These are phyloP conservation scores for Capricornis sumatraensis DNA, from an alignment of 2,113 vertebrate genomes.

Conservation along the genomic window DNA sequence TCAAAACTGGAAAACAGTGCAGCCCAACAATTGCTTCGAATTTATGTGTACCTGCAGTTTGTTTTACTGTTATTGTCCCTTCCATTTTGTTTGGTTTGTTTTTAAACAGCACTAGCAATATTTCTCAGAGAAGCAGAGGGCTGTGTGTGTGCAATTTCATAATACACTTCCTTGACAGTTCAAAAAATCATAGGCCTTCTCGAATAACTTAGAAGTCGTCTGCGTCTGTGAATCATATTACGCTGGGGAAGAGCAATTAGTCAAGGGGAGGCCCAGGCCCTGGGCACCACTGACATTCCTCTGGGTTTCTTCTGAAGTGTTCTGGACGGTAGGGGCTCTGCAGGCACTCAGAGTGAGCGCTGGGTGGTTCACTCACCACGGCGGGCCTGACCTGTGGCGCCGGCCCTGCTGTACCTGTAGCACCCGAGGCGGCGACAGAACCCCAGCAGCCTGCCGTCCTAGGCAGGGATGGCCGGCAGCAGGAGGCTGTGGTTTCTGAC, in stretches of 20 bases:
- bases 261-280: not conserved
- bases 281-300: not conserved
- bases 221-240: not conserved
- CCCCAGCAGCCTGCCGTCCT: not conserved
- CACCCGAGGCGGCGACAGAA: not conserved
- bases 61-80: not conserved
- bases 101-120: conserved; percentile 22
- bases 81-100: conserved; percentile 15
- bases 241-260: not conserved
- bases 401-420: not conserved
- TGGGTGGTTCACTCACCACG: not conserved
- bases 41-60: not conserved
- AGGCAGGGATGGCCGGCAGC: no score
- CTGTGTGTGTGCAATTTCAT: not conserved
- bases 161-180: not conserved
- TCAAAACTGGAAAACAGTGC: not conserved
- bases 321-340: not conserved
- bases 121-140: conserved; percentile 21
- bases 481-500: not conserved
- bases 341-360: not conserved
- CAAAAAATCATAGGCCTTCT: not conserved
- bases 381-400: not conserved
- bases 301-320: not conserved
- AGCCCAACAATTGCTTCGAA: not conserved
- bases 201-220: not conserved